Conservation (phyloP, 2,113 vertebrate genomes). For the Spea multiplicata region DNA sequence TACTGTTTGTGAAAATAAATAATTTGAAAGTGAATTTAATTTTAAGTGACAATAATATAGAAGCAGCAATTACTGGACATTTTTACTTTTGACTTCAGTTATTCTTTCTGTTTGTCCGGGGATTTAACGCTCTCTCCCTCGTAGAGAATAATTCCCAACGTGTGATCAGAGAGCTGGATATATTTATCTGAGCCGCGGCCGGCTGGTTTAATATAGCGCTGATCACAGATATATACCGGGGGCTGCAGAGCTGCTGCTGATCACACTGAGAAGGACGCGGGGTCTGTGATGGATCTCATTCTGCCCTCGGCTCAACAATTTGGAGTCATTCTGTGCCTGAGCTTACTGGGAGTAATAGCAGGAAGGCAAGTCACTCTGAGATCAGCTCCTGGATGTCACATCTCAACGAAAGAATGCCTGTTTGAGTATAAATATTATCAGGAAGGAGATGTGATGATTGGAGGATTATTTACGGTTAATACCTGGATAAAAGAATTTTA, state of each 20-base stretch:
- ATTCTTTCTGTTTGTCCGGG: too few species aligned
- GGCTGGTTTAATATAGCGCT: neutral
- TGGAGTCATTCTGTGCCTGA: neutral
- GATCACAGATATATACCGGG: neutral
- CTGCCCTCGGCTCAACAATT: neutral
- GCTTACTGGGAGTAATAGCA: neutral
- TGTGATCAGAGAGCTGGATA: too few species aligned
- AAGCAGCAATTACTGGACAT: too few species aligned
- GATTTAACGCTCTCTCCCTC: too few species aligned
- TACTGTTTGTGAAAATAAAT: too few species aligned
- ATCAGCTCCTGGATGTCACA: neutral
- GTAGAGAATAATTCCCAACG: too few species aligned
- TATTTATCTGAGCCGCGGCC: neutral
- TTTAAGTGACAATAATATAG: too few species aligned
- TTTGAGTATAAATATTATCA: conserved; percentile 4
- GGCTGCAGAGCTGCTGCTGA: neutral
- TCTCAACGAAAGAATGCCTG: neutral
- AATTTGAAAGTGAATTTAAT: too few species aligned
- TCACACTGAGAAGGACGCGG: neutral
- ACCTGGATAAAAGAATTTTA: neutral
- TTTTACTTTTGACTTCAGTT: too few species aligned
- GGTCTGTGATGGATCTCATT: neutral
- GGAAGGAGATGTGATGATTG: neutral
- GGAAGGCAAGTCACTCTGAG: neutral
- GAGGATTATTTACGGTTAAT: neutral